Conservation (phyloP, 2,888 invertebrate genomes). For the Pteria penguin region DNA sequence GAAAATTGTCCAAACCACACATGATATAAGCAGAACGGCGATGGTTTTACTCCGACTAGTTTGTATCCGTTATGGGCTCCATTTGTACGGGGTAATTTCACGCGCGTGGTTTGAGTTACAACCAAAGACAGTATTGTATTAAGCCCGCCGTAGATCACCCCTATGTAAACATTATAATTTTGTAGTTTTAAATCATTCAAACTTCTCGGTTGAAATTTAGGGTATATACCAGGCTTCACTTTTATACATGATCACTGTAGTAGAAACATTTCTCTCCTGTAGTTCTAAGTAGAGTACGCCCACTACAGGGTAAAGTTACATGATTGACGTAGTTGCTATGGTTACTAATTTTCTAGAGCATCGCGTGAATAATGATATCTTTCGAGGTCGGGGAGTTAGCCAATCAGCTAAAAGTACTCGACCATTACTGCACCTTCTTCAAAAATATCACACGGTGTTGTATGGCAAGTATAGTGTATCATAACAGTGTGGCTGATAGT, state of each 20-base stretch:
- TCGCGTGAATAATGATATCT: constrained; percentile 71
- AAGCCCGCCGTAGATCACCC: neutral
- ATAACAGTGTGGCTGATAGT: constrained; percentile 44
- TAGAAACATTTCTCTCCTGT: constrained; percentile 36
- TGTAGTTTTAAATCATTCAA: neutral
- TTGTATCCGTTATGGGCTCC: too few species aligned
- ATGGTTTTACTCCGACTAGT: too few species aligned
- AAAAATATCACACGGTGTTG: constrained; percentile 39
- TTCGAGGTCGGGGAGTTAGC: constrained; percentile 66
- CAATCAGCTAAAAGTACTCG: constrained; percentile 64
- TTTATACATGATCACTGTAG: constrained; percentile 10
- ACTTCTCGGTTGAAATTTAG: neutral
- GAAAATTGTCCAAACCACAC: too few species aligned
- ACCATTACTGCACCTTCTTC: constrained; percentile 52
- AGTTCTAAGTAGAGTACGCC: constrained; percentile 57
- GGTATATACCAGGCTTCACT: neutral
- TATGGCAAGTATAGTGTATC: constrained; percentile 35
- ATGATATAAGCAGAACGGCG: too few species aligned
- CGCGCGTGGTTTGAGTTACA: neutral
- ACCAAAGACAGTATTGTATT: neutral
- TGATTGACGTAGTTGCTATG: constrained; percentile 76
- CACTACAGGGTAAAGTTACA: constrained; percentile 65
- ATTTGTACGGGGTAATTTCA: neutral
- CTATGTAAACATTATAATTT: neutral
- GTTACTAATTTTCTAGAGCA: constrained; percentile 73